Evolutionary conservation across 2,797 vertebrate species (phyloP).

Genomic region (Hydrocynus forskahlii): DNA sequence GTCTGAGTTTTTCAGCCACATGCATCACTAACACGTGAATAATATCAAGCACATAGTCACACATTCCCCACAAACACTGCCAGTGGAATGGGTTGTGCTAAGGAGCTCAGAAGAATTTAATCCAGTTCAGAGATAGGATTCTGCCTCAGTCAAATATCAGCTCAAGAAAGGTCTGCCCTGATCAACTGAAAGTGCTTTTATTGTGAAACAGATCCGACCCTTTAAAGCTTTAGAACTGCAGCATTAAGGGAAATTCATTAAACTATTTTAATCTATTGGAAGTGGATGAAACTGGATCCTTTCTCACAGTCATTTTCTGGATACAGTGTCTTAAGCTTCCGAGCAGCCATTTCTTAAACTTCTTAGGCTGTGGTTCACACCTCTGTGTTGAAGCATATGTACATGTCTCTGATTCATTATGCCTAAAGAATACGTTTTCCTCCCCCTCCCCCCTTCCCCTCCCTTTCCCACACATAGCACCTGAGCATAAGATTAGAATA

Average conservation of each 20-base stretch:
- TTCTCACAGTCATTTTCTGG: background rate
- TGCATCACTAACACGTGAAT: too few relatives aligned
- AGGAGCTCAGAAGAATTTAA: too few relatives aligned
- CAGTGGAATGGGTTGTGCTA: too few relatives aligned
- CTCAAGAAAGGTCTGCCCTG: too few relatives aligned
- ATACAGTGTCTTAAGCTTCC: background rate
- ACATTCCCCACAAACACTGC: too few relatives aligned
- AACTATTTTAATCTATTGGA: background rate
- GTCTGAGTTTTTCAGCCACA: too few relatives aligned
- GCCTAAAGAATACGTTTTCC: conserved; percentile 1
- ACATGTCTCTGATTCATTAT: conserved; percentile 19
- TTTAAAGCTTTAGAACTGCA: background rate
- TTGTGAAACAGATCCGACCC: too few relatives aligned
- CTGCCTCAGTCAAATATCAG: too few relatives aligned
- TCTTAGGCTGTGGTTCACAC: conserved; percentile 19
- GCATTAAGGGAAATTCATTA: background rate
- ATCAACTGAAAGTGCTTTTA: too few relatives aligned
- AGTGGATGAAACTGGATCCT: background rate
- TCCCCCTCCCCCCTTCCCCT: background rate
- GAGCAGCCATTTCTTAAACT: background rate
- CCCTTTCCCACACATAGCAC: conserved; percentile 8
- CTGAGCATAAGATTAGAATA: conserved; percentile 42
- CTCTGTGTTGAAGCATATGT: conserved; percentile 13
- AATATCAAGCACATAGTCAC: too few relatives aligned
- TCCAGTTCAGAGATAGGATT: too few relatives aligned